These are phyloP conservation scores for Aurelia sp. DNA, from an alignment of 30 jellyfish, hydroid and myxozoan genomes.

Conservation along the genomic window DNA sequence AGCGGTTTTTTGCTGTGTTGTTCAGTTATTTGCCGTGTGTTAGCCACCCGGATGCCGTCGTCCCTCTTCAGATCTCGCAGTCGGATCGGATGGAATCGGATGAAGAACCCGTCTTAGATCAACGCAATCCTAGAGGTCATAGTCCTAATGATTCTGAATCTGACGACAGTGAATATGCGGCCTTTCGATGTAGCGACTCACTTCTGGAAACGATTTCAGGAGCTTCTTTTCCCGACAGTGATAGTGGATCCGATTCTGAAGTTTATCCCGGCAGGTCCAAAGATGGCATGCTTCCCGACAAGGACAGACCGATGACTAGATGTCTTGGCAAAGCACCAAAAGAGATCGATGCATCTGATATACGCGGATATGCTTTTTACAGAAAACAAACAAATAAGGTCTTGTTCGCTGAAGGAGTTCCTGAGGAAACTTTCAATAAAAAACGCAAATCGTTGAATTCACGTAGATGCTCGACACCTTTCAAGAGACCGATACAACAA, in stretches of 20 bases:
- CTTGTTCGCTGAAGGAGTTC: neutral
- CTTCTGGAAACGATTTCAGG: neutral
- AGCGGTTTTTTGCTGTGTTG: conserved; percentile 22
- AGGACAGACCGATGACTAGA: conserved; percentile 1
- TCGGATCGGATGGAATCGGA: neutral
- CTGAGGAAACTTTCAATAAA: neutral
- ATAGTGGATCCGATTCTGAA: neutral
- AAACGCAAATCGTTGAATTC: neutral
- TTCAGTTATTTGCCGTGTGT: conserved; percentile 49
- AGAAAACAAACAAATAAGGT: neutral
- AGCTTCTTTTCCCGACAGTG: neutral
- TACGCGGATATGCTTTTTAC: conserved; percentile 2
- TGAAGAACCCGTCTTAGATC: neutral
- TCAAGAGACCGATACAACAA: conserved; percentile 7
- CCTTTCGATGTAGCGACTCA: neutral
- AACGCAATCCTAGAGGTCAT: neutral
- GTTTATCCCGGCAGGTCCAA: neutral
- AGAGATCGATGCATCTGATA: neutral
- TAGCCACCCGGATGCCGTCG: conserved; percentile 32
- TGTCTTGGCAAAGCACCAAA: conserved; percentile 1
- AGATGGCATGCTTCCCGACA: neutral
- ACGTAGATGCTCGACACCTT: conserved; percentile 16
- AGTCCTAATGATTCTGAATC: neutral
- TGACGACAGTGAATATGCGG: neutral
- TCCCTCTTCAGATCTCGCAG: neutral